phyloP scores from a whole-genome alignment of 2,113 vertebrate species.

The Hippocampus zosterae region DNA sequence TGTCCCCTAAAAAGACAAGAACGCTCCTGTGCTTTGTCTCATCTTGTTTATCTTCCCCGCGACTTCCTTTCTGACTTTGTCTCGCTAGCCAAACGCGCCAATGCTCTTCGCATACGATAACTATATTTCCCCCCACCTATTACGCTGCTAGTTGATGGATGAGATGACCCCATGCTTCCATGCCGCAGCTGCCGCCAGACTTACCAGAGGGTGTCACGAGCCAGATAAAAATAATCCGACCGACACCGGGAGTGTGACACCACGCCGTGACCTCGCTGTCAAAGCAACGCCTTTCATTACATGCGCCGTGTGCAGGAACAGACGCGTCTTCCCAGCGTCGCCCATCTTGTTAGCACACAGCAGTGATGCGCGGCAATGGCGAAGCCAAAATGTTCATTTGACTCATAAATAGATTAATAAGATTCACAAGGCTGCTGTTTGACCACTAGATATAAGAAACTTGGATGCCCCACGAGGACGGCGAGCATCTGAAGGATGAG shows the following conservation, averaged over 20 bases:
- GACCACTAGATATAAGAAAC: neutral
- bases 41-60: neutral
- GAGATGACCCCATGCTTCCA: neutral
- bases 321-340: neutral
- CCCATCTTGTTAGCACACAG: neutral
- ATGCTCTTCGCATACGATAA: neutral
- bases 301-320: constrained; percentile 19
- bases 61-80: neutral
- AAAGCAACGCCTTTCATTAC: constrained; percentile 46
- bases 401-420: neutral
- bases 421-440: neutral
- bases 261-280: constrained; percentile 32
- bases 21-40: neutral
- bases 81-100: neutral
- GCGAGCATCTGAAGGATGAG: too few species aligned
- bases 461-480: too few species aligned
- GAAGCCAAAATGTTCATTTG: constrained; percentile 13
- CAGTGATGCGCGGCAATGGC: neutral
- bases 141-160: neutral
- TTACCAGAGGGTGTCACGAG: constrained; percentile 1
- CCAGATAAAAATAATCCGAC: constrained; percentile 14
- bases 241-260: constrained; percentile 6
- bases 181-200: neutral
- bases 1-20: neutral
- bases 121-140: neutral